Base-by-base conservation (phyloP, 1,140 invertebrate species). In the Dryas iulia region DNA sequence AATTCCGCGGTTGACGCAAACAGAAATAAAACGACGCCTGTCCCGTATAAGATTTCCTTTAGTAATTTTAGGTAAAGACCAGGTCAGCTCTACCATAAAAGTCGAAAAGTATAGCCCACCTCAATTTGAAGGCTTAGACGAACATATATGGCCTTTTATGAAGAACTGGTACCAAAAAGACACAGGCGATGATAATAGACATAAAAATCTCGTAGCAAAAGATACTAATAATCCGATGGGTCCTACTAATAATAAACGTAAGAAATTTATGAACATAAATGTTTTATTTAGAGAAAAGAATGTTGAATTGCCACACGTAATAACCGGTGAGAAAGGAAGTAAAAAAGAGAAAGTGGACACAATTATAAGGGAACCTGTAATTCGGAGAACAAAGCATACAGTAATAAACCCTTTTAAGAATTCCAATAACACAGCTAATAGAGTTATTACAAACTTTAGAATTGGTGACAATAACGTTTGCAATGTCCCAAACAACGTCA, bases 131-230 rank as follows among this genome's bases (percentile, higher is more conserved):
- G 85, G 84, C 5, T 76, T 89, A 74, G 68, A 89, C 61, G 62
- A 83, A 66, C 77, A 83, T 14, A 78, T 86, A 33, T 90, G 86
- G 86, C 86, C 84, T 11, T 90, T 82, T 68, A 90, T 90, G 87
- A 14, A 66, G 11, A 71, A 81, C 18, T 88, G 86, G 87, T 52
- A 63, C 30, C 11, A 39, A 28, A 57, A 71, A 59, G 12, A 33
- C 33, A n/a, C 6, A 23, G 35, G 59, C 54, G 39, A 68, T 56
- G 12, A 56, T 56, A 6, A 10, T 56, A 56, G 25, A 56, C 12
- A 56, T 25, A 26, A 56, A 6, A 56, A 12, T 56, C 12, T 26
- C 24, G 25, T 25, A 25, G 1, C n/a, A 47, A 47, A 47, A 10
- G 8, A 47, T 47, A 3, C 6, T 21, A 47, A 21, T 21, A 47